Conservation (phyloP, 2,888 invertebrate species). For the Scaeva pyrastri region DNA sequence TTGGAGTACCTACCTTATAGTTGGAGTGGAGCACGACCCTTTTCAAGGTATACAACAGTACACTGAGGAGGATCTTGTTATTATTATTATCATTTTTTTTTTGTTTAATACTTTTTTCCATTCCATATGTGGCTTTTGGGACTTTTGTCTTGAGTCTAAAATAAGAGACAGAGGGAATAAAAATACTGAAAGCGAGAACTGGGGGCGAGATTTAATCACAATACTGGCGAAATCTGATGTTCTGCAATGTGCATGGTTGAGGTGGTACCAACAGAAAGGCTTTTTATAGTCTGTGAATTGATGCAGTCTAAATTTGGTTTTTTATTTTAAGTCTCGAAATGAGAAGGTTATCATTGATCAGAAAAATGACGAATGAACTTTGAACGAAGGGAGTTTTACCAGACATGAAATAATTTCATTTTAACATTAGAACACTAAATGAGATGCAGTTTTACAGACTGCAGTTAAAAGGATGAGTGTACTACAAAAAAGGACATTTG, state of each 20-base stretch:
- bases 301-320: background rate
- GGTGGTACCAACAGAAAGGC: background rate
- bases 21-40: conserved; percentile 55
- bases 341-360: too few relatives aligned
- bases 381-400: too few relatives aligned
- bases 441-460: too few relatives aligned
- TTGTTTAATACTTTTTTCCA: conserved; percentile 2
- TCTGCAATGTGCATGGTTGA: background rate
- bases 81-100: conserved; percentile 43
- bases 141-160: conserved; percentile 51
- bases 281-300: background rate
- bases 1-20: background rate
- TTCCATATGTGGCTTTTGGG: conserved; percentile 42
- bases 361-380: too few relatives aligned
- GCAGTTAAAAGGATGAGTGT: too few relatives aligned
- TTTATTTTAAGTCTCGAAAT: too few relatives aligned
- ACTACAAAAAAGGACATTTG: too few relatives aligned
- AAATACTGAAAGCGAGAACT: conserved; percentile 27
- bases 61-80: conserved; percentile 49
- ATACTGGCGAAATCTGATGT: conserved; percentile 8
- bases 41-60: conserved; percentile 56
- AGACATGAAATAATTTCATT: too few relatives aligned
- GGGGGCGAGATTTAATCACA: conserved; percentile 49
- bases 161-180: conserved; percentile 18
- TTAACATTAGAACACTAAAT: too few relatives aligned